These are phyloP conservation scores for Mesocricetus auratus DNA, from an alignment of 2,113 vertebrate species.

Conservation along the genomic window DNA sequence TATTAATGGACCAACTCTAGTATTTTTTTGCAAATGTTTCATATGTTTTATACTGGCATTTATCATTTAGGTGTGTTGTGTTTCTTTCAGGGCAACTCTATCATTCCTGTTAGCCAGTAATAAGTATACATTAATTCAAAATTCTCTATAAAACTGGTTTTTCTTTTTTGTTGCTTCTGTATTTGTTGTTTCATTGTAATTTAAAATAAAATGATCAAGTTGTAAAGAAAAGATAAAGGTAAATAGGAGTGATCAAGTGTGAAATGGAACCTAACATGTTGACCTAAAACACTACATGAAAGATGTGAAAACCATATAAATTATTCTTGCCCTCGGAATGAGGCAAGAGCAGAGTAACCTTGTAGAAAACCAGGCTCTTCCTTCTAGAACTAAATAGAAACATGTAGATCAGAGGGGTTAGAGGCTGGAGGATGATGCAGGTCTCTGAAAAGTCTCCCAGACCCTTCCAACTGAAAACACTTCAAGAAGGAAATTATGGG, in stretches of 20 bases:
- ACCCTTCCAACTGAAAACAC: neutral
- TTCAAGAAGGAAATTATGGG: neutral
- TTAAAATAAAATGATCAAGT: neutral
- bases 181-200: neutral
- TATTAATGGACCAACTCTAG: neutral
- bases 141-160: neutral
- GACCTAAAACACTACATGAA: neutral
- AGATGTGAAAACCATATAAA: neutral
- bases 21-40: neutral
- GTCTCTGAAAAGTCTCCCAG: neutral
- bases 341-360: neutral
- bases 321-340: neutral
- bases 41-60: neutral
- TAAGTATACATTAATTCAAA: neutral
- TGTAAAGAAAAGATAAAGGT: neutral
- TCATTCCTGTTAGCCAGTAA: neutral
- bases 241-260: neutral
- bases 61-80: neutral
- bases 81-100: constrained; percentile 22
- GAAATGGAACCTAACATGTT: neutral
- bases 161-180: neutral
- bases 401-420: neutral
- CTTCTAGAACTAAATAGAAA: neutral
- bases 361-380: neutral
- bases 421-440: neutral